Base-by-base conservation (phyloP, 2,113 vertebrate species). In the Kobus ellipsiprymnus region DNA sequence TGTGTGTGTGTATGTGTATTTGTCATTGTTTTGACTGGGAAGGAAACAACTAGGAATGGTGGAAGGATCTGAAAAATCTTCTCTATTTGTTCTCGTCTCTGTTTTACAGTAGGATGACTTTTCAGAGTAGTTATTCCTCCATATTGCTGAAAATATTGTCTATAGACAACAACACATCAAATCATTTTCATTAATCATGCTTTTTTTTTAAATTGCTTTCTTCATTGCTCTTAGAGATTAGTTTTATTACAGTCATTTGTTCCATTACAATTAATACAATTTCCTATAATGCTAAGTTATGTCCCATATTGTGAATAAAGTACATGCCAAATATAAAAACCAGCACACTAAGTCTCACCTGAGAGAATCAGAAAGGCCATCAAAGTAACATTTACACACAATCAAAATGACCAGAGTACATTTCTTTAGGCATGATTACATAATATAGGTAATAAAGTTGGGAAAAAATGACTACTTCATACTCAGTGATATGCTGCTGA, bases 101-200 rank as follows among this genome's bases (percentile, higher is more conserved):
- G 33, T 80, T 90, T 36, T 78, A 6, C 11, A 62, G 30, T 16
- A 71, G 16, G 46, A 77, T 71, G 27, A 21, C 33, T 55, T 60
- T 90, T 46, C 10, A 40, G 59, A 93, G 25, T 48, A 29, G 6
- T 27, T 25, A 11, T 1, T 40, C 19, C 10, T 77, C 17, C 14
- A 44, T 2, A 60, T 2, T 52, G 29, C 67, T 98, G 78, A 67
- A 95, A 64, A 74, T 62, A 97, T 23, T 91, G n/a, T 15, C 97
- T 97, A 92, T 60, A 92, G 97, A 94, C 77, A 96, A 97, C 77
- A 95, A 98, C 54, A 96, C 93, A 98, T 77, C 91, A 97, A 98
- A 94, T 97, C 90, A 97, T 94, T 4, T 10, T 62, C 89, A 97
- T 97, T 96, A 94, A 57, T 80, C 78, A 83, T 64, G 25, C 27